These are phyloP conservation scores for Mormyrus lacerda DNA, from an alignment of 2,113 vertebrate species.

Conservation along the genomic window DNA sequence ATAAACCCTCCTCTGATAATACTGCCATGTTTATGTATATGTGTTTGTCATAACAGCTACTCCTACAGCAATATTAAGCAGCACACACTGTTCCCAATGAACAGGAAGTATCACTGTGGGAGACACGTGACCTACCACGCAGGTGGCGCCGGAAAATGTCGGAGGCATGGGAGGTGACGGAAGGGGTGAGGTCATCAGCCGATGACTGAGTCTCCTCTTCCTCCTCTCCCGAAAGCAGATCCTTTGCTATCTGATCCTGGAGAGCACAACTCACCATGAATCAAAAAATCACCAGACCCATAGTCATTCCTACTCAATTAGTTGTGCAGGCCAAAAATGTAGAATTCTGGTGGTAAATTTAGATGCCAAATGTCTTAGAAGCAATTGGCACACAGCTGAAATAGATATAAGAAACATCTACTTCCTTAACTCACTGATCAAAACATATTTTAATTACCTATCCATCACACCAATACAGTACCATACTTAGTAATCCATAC, in stretches of 20 bases:
- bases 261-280: not conserved
- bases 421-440: not conserved
- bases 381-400: not conserved
- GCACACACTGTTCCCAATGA: not conserved
- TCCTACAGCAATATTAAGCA: not conserved
- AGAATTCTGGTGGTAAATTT: not conserved
- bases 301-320: not conserved
- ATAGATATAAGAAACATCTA: not conserved
- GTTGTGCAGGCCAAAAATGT: not conserved
- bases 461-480: not conserved
- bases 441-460: not conserved
- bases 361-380: not conserved
- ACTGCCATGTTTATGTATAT: not conserved
- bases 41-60: not conserved
- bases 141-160: constrained; percentile 69
- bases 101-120: not conserved
- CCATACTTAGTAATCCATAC: not conserved
- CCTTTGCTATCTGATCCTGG: constrained; percentile 79
- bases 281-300: not conserved
- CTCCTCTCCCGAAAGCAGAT: constrained; percentile 76
- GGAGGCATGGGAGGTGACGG: constrained; percentile 74
- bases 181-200: constrained; percentile 74
- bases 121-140: constrained; percentile 38
- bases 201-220: constrained; percentile 74
- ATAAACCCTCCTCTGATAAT: not conserved